These are phyloP conservation scores for Galerucella calmariensis DNA, from an alignment of 2,888 invertebrate genomes.

Conservation along the genomic window DNA sequence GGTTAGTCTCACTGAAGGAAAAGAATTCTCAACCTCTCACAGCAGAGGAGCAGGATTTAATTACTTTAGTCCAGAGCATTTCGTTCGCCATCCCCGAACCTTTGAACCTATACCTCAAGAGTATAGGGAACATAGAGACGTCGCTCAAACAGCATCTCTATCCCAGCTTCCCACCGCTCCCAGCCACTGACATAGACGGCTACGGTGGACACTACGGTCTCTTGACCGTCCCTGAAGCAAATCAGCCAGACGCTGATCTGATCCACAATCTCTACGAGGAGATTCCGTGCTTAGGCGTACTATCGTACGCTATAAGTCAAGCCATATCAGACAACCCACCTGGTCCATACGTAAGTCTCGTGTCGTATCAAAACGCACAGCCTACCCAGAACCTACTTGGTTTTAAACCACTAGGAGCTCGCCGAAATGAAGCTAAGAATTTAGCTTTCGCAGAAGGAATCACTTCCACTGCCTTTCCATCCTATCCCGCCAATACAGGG, in stretches of 20 bases:
- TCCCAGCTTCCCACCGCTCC: neutral
- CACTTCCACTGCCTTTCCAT: neutral
- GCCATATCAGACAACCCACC: constrained; percentile 14
- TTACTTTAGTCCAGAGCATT: neutral
- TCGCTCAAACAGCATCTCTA: neutral
- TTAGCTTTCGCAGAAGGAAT: constrained; percentile 11
- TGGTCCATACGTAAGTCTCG: neutral
- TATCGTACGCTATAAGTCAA: neutral
- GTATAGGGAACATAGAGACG: neutral
- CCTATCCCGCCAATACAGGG: neutral
- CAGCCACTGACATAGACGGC: neutral
- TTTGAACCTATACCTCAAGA: neutral
- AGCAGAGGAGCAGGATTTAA: neutral
- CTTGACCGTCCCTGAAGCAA: too few relatives aligned
- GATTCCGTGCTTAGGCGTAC: constrained; percentile 13
- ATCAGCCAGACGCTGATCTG: too few relatives aligned
- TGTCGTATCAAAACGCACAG: neutral
- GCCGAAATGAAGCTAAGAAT: constrained; percentile 23
- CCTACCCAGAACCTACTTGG: constrained; percentile 14
- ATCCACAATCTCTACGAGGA: neutral
- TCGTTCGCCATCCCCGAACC: neutral
- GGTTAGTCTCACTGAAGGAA: neutral
- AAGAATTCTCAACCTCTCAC: constrained; percentile 3
- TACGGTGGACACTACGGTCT: neutral
- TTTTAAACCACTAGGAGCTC: neutral